These are phyloP conservation scores for Drosophila ironensis DNA, from an alignment of 1,140 invertebrate genomes.

Conservation along the genomic window DNA sequence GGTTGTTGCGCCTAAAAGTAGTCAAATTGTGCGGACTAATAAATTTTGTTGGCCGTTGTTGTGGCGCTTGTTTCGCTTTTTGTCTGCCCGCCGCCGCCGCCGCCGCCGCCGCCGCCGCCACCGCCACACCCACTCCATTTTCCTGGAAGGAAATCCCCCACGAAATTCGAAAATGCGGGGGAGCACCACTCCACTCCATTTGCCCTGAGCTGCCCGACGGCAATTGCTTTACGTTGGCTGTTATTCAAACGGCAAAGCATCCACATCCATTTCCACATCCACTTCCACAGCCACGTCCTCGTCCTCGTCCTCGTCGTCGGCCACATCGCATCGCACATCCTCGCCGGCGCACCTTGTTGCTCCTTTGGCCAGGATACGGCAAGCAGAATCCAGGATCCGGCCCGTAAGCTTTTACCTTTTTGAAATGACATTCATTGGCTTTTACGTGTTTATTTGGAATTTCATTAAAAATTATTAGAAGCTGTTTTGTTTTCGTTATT, in stretches of 20 bases:
- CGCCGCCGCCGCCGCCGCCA: background rate
- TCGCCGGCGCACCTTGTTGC: constrained; percentile 64
- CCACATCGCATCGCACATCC: constrained; percentile 53
- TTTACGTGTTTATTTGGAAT: constrained; percentile 79
- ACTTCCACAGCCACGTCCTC: no score
- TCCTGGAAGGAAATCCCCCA: background rate
- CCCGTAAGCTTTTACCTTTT: constrained; percentile 68
- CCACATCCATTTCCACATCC: background rate
- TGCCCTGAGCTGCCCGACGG: constrained; percentile 59
- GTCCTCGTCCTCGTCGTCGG: no score
- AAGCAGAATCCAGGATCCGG: constrained; percentile 3
- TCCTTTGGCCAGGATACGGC: constrained; percentile 26
- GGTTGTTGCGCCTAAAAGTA: constrained; percentile 79
- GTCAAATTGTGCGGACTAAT: constrained; percentile 79
- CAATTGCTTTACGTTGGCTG: constrained; percentile 54
- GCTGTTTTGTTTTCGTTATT: constrained; percentile 67
- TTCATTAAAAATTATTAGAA: constrained; percentile 80
- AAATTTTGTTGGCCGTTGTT: constrained; percentile 76
- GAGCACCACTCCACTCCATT: constrained; percentile 65
- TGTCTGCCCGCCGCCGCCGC: constrained; percentile 28
- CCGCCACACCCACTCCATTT: background rate
- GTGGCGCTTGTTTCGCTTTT: constrained; percentile 68
- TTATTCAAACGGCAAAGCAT: constrained; percentile 12
- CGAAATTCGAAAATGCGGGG: constrained; percentile 14
- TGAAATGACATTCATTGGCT: constrained; percentile 79